Conservation (phyloP, 2,888 invertebrate species). For the Caradrina clavipalpis region DNA sequence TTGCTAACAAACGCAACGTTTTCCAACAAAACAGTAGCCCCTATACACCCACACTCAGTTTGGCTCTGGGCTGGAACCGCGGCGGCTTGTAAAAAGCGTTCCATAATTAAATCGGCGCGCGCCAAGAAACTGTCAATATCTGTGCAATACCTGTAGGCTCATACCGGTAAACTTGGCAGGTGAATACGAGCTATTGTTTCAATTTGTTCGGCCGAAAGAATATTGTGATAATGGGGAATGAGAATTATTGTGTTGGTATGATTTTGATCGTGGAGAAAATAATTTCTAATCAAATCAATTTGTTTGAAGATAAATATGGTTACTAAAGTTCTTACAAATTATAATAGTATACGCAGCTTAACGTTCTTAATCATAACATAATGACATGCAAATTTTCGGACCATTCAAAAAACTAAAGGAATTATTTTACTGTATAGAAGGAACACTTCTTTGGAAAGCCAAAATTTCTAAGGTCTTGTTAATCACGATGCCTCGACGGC, state of each 20-base stretch:
- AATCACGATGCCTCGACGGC: too few relatives aligned
- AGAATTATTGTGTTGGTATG: not conserved
- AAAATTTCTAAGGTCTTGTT: too few relatives aligned
- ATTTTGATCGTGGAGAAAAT: not conserved
- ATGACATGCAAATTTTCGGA: too few relatives aligned
- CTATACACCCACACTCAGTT: slow-evolving; percentile 27
- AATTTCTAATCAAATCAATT: too few relatives aligned
- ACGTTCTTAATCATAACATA: too few relatives aligned
- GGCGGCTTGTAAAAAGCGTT: slow-evolving; percentile 72
- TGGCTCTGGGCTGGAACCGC: slow-evolving; percentile 63
- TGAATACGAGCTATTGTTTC: slow-evolving; percentile 38
- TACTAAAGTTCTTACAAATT: too few relatives aligned
- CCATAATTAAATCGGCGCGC: slow-evolving; percentile 79
- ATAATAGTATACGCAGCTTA: too few relatives aligned
- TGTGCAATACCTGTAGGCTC: slow-evolving; percentile 62
- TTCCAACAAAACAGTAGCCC: not conserved
- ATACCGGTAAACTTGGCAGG: slow-evolving; percentile 71
- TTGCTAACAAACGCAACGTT: not conserved
- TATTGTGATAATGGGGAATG: slow-evolving; percentile 9
- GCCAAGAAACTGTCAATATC: slow-evolving; percentile 83
- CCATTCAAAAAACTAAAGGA: too few relatives aligned
- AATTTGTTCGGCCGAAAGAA: slow-evolving; percentile 14
- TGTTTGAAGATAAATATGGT: too few relatives aligned
- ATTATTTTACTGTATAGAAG: too few relatives aligned
- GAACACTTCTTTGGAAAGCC: too few relatives aligned